Evolutionary conservation across 2,888 invertebrate genomes (phyloP).

Genomic region (Ditula angustiorana): DNA sequence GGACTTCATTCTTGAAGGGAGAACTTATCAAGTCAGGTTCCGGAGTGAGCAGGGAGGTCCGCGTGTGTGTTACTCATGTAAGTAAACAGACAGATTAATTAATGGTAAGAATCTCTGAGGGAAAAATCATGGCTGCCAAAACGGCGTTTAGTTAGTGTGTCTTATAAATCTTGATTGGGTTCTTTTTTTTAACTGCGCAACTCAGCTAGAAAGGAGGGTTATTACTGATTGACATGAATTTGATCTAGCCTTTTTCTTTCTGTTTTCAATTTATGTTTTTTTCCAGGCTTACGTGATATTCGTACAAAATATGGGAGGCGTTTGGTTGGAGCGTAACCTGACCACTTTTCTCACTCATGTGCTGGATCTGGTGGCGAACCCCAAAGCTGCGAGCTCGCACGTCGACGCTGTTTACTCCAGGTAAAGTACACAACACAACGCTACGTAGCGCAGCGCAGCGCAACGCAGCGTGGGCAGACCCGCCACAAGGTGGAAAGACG

Average conservation of each 20-base stretch:
- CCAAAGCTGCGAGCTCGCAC: conserved; percentile 97
- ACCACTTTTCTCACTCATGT: conserved; percentile 94
- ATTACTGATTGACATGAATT: too few relatives aligned
- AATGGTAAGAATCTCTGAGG: too few relatives aligned
- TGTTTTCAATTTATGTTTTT: too few relatives aligned
- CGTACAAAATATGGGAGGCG: conserved; percentile 96
- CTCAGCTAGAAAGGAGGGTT: too few relatives aligned
- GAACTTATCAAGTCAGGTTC: conserved; percentile 98
- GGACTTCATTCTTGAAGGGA: conserved; percentile 96
- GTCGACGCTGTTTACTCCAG: conserved; percentile 98
- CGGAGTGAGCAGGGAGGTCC: conserved; percentile 96
- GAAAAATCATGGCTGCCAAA: too few relatives aligned
- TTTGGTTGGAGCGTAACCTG: conserved; percentile 97
- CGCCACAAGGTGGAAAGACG: too few relatives aligned
- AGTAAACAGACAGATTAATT: conserved; percentile 77
- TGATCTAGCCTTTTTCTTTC: neutral
- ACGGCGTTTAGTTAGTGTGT: too few relatives aligned
- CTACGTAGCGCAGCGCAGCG: neutral
- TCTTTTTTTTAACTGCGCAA: too few relatives aligned
- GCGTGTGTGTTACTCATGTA: conserved; percentile 98
- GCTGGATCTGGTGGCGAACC: conserved; percentile 96
- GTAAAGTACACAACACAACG: conserved; percentile 46
- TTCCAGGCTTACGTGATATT: conserved; percentile 97
- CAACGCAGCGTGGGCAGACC: too few relatives aligned
- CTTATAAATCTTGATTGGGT: too few relatives aligned